Evolutionary conservation across 2,797 vertebrate genomes (phyloP).

Genomic region (Mormyrus proboscirostris): DNA sequence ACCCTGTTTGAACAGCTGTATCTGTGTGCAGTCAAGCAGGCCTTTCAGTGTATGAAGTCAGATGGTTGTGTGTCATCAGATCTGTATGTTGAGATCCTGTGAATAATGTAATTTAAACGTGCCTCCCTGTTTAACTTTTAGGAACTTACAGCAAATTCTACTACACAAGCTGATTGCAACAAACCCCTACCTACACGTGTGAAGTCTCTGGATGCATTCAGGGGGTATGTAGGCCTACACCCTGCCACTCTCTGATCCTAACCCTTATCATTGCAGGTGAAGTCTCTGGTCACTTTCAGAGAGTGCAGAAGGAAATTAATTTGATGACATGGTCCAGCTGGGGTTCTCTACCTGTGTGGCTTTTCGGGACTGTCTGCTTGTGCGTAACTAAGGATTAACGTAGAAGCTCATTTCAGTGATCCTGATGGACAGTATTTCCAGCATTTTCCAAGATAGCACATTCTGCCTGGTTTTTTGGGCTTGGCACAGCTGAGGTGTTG

Average conservation of each 20-base stretch:
- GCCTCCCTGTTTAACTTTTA: slow-evolving; percentile 29
- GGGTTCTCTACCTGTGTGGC: background rate
- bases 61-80: background rate
- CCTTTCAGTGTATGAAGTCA: background rate
- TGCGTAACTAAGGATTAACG: background rate
- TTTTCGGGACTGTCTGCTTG: background rate
- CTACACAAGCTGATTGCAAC: slow-evolving; percentile 12
- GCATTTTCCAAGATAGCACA: background rate
- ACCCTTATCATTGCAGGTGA: background rate
- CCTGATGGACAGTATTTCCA: background rate
- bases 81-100: background rate
- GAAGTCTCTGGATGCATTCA: slow-evolving; percentile 64
- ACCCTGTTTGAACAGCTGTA: background rate
- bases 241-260: background rate
- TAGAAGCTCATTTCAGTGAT: background rate
- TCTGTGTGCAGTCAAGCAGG: background rate
- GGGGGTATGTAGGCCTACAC: slow-evolving; percentile 53
- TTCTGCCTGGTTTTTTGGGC: background rate
- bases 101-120: background rate
- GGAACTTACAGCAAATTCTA: slow-evolving; percentile 34
- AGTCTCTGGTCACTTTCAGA: background rate
- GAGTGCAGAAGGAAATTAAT: background rate
- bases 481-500: background rate
- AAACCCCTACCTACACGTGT: slow-evolving; percentile 53
- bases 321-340: background rate